These are phyloP conservation scores for Drosophila paracracens DNA, from an alignment of 2,888 invertebrate genomes.

Conservation along the genomic window DNA sequence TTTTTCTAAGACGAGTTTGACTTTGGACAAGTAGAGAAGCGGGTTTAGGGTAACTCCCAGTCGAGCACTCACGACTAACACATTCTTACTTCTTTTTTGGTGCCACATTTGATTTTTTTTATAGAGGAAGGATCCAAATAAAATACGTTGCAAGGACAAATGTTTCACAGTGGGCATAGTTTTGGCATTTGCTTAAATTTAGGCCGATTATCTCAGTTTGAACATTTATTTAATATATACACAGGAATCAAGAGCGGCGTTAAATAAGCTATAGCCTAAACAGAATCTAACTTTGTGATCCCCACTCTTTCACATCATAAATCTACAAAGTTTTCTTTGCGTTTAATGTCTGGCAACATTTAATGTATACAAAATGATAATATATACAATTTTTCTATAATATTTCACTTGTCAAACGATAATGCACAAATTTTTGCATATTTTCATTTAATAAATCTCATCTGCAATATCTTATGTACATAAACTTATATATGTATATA, in stretches of 20 bases:
- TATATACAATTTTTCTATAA: slow-evolving; percentile 9
- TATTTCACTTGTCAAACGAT: slow-evolving; percentile 8
- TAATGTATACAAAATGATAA: neutral
- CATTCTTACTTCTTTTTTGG: slow-evolving; percentile 32
- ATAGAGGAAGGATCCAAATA: slow-evolving; percentile 13
- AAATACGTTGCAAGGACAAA: slow-evolving; percentile 25
- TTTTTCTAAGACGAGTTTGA: neutral
- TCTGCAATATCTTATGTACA: neutral
- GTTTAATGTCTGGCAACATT: slow-evolving; percentile 5
- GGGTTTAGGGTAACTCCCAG: fast-evolving
- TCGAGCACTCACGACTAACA: neutral
- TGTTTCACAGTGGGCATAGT: slow-evolving; percentile 1
- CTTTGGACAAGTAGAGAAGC: fast-evolving
- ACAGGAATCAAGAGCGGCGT: neutral
- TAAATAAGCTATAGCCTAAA: neutral
- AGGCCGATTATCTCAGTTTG: neutral
- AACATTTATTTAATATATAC: neutral
- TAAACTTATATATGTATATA: neutral
- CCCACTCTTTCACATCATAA: neutral
- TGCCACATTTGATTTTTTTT: slow-evolving; percentile 20
- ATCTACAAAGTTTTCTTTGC: neutral
- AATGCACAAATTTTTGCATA: slow-evolving; percentile 9
- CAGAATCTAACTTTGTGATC: neutral
- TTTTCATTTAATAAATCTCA: slow-evolving; percentile 2
- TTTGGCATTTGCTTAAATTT: neutral